These are phyloP conservation scores for Kradibia gibbosae DNA, from an alignment of 1,140 invertebrate species.

Conservation along the genomic window DNA sequence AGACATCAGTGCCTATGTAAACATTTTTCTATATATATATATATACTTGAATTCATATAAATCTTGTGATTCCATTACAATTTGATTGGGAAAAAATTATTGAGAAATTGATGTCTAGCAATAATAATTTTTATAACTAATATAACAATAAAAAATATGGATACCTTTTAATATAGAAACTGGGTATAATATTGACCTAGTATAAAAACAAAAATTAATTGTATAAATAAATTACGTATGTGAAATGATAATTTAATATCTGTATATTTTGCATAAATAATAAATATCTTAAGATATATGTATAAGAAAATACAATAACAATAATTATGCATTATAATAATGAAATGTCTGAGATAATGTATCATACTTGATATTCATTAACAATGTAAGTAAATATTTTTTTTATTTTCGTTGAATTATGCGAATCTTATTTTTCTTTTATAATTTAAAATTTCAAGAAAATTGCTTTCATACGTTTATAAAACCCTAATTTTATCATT, in stretches of 20 bases:
- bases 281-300: slow-evolving; percentile 45
- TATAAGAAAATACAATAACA: slow-evolving; percentile 40
- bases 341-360: slow-evolving; percentile 17
- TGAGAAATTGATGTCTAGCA: slow-evolving; percentile 32
- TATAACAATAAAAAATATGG: slow-evolving; percentile 20
- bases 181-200: slow-evolving; percentile 23
- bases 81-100: neutral
- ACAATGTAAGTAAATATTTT: slow-evolving; percentile 2
- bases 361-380: slow-evolving; percentile 20
- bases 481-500: neutral
- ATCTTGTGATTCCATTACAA: slow-evolving; percentile 40
- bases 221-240: slow-evolving; percentile 37
- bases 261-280: slow-evolving; percentile 51
- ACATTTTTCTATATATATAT: slow-evolving; percentile 22
- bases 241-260: slow-evolving; percentile 46
- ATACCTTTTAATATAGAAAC: slow-evolving; percentile 28
- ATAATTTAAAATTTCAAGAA: neutral
- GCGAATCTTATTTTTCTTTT: neutral
- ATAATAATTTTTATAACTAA: slow-evolving; percentile 44
- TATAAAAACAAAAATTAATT: slow-evolving; percentile 23
- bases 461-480: neutral
- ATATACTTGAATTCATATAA: slow-evolving; percentile 21
- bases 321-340: slow-evolving; percentile 35
- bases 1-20: slow-evolving; percentile 37
- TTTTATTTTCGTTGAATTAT: neutral